These are phyloP conservation scores for Danio tinwini DNA, from an alignment of 2,797 vertebrate genomes.

Conservation along the genomic window DNA sequence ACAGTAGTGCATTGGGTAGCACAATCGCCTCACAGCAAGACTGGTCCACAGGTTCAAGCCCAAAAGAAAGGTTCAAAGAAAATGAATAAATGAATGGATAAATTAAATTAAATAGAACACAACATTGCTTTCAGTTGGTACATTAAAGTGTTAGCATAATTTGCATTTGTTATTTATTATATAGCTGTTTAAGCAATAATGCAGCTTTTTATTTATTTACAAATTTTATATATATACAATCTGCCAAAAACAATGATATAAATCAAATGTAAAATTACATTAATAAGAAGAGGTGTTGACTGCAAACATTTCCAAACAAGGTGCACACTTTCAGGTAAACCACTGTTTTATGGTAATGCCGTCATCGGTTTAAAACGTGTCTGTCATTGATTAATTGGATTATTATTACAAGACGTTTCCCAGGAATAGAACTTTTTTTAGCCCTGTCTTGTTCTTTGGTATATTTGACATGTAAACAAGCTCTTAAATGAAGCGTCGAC, in stretches of 20 bases:
- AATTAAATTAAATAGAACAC: too few species aligned
- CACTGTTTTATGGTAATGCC: conserved; percentile 33
- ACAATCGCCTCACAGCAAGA: too few species aligned
- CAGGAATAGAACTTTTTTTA: conserved; percentile 64
- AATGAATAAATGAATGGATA: too few species aligned
- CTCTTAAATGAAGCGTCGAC: conserved; percentile 39
- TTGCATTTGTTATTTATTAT: background rate
- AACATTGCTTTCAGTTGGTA: too few species aligned
- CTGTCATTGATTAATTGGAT: conserved; percentile 54
- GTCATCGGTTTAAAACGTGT: conserved; percentile 56
- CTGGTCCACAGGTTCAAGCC: too few species aligned
- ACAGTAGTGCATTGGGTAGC: too few species aligned
- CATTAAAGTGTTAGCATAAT: too few species aligned
- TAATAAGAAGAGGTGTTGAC: conserved; percentile 2
- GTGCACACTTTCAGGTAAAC: conserved; percentile 13
- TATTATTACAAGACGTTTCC: conserved; percentile 62
- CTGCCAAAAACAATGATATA: background rate
- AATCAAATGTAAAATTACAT: conserved; percentile 17
- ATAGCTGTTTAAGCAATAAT: background rate
- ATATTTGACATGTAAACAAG: conserved; percentile 49
- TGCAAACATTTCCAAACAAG: conserved; percentile 8
- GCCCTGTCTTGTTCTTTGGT: conserved; percentile 47
- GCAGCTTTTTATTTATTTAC: background rate
- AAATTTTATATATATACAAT: background rate
- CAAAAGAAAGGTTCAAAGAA: too few species aligned